phyloP scores from a whole-genome alignment of 2,113 vertebrate species.

The Dendrocopos noguchii region DNA sequence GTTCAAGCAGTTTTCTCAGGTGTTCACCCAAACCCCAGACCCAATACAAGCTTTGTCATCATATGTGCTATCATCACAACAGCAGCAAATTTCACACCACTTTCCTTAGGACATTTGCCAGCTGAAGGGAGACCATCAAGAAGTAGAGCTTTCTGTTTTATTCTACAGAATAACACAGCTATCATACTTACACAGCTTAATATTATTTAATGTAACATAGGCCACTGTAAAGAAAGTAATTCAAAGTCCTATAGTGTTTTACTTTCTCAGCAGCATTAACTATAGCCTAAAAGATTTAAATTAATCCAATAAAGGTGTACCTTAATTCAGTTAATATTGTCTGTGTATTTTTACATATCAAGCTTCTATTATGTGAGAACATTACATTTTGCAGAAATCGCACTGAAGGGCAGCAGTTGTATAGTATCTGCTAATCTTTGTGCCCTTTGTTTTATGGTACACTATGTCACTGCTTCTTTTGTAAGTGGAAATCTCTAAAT shows the following conservation, averaged over 20 bases:
- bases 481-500: not conserved
- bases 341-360: not conserved
- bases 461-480: not conserved
- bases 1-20: accelerated
- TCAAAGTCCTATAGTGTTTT: not conserved
- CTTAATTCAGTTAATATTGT: not conserved
- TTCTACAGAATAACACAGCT: not conserved
- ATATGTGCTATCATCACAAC: not conserved
- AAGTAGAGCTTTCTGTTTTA: not conserved
- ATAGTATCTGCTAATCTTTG: not conserved
- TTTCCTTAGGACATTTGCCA: not conserved
- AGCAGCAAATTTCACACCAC: not conserved
- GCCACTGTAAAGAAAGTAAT: not conserved
- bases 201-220: not conserved
- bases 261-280: not conserved
- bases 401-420: not conserved
- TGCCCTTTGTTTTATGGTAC: not conserved
- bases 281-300: not conserved
- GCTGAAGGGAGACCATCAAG: not conserved
- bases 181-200: not conserved
- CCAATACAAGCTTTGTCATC: not conserved
- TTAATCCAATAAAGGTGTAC: not conserved
- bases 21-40: not conserved
- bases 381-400: not conserved
- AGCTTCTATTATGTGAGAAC: not conserved